Evolutionary conservation across 1,140 invertebrate genomes (phyloP).

Genomic region (Eurosta solidaginis): DNA sequence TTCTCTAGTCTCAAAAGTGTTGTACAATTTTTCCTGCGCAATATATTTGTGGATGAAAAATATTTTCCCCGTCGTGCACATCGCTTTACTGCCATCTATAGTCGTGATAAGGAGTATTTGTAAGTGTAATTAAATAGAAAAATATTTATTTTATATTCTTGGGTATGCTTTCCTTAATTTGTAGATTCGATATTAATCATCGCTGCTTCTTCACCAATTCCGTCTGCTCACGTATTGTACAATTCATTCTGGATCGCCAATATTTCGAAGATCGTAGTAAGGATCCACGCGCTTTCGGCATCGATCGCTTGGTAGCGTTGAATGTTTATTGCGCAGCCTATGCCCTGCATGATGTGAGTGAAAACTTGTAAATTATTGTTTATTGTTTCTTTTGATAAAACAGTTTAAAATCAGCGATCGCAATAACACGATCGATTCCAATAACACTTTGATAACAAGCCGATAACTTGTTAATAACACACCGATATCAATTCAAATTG

Average conservation of each 20-base stretch:
- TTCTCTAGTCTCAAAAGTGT: conserved; percentile 67
- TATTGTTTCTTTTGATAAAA: too few species aligned
- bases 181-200: conserved; percentile 80
- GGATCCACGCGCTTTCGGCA: conserved; percentile 80
- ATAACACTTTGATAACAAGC: too few species aligned
- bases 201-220: conserved; percentile 85
- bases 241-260: conserved; percentile 90
- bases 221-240: conserved; percentile 84
- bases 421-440: too few species aligned
- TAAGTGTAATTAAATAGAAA: conserved; percentile 61
- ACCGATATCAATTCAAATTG: too few species aligned
- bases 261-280: conserved; percentile 70
- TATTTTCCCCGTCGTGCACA: conserved; percentile 74
- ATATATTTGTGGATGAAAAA: conserved; percentile 68
- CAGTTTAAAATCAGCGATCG: neutral
- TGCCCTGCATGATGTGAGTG: conserved; percentile 86
- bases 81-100: conserved; percentile 81
- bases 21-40: conserved; percentile 66
- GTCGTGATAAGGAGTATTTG: conserved; percentile 85
- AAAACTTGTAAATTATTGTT: neutral
- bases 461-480: too few species aligned
- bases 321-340: conserved; percentile 82
- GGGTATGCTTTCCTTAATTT: conserved; percentile 31
- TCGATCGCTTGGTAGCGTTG: conserved; percentile 80
- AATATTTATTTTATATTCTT: conserved; percentile 30